Percentiles rank a stretch among this genome's conserved stretches.
Evolutionary conservation across 2,888 invertebrate species (phyloP).

Genomic region (Synanthedon andrenaeformis): DNA sequence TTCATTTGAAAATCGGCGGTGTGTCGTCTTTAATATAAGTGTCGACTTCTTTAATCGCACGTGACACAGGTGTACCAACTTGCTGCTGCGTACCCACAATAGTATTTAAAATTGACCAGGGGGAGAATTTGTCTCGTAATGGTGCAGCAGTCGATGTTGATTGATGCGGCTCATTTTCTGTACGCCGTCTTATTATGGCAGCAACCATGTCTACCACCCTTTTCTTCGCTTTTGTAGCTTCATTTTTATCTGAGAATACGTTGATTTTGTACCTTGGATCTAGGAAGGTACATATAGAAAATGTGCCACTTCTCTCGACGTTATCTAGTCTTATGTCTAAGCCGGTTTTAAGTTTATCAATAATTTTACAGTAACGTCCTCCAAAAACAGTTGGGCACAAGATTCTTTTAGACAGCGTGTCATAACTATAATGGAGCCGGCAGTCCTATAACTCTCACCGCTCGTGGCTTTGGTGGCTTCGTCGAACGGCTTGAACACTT

Average conservation of each 20-base stretch:
- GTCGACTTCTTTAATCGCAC: slow-evolving; percentile 5
- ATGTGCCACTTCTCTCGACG: slow-evolving; percentile 10
- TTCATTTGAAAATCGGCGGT: slow-evolving; percentile 3
- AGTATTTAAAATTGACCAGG: slow-evolving; percentile 9
- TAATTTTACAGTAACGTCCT: slow-evolving; percentile 3
- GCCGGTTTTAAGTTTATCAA: slow-evolving; percentile 4
- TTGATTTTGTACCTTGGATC: slow-evolving; percentile 11
- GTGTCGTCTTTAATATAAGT: slow-evolving; percentile 3
- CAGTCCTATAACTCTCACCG: slow-evolving; percentile 10
- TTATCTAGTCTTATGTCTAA: slow-evolving; percentile 4
- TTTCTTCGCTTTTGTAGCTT: slow-evolving; percentile 7
- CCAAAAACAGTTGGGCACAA: neutral
- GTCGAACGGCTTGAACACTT: slow-evolving; percentile 7
- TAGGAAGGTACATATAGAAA: slow-evolving; percentile 9
- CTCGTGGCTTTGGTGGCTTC: slow-evolving; percentile 9
- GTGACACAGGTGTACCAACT: slow-evolving; percentile 9
- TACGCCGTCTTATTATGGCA: slow-evolving; percentile 3
- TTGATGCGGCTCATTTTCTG: slow-evolving; percentile 2
- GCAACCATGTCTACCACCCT: slow-evolving; percentile 6
- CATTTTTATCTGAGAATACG: slow-evolving; percentile 8
- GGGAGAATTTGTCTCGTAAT: slow-evolving; percentile 11
- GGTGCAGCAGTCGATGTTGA: neutral
- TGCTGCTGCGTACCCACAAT: slow-evolving; percentile 5
- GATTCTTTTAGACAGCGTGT: slow-evolving; percentile 3
- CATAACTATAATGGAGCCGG: slow-evolving; percentile 7